Evolutionary conservation across 2,888 invertebrate species (phyloP), one percentile per base, ranked within the genome.

Genomic region (Drosophila prolongata): DNA sequence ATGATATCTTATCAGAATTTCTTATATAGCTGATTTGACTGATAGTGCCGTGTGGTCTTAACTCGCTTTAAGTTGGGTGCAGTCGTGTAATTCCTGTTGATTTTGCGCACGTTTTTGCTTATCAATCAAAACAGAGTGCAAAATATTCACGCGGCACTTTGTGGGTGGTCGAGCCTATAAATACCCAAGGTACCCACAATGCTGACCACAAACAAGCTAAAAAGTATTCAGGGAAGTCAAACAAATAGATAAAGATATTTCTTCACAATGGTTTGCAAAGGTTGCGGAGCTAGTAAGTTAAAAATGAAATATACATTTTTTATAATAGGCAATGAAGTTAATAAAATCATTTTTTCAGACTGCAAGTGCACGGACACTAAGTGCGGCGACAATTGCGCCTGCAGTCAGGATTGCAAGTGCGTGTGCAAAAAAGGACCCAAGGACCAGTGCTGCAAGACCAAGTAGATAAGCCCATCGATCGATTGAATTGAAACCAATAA

Each of bases 351-450:
- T 27, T 40, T 52, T 42, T 1, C 30, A 87, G 89, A 79, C 73
- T 89, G 89, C 60, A 82, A 89, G 24, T 89, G 89, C 74, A 77
- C 69, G 14, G 65, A 73, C 56, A 60, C 16, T 40, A 84, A 78
- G 64, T 89, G 87, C 65, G 87, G 89, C 16, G 83, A 87, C 62
- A 89, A 87, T 30, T 89, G 89, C 38, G 65, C 74, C 35, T 89
- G 90, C 58, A 77, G 46, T n/a, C 47, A 76, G 65, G 79, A 87
- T 16, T 89, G 89, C 61, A 79, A 79, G 2, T 89, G 90, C 49
- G 81, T 76, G 37, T 89, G 89, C 67, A 89, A 89, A 35, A 71
- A 72, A 3, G 87, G 87, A 49, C 69, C 77, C 67, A 89, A 85
- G 77, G 85, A 84, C 6, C 62, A 87, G 75, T 89, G 90, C 35